Conservation (phyloP, 1,140 invertebrate genomes). For the Eriosoma lanigerum region DNA sequence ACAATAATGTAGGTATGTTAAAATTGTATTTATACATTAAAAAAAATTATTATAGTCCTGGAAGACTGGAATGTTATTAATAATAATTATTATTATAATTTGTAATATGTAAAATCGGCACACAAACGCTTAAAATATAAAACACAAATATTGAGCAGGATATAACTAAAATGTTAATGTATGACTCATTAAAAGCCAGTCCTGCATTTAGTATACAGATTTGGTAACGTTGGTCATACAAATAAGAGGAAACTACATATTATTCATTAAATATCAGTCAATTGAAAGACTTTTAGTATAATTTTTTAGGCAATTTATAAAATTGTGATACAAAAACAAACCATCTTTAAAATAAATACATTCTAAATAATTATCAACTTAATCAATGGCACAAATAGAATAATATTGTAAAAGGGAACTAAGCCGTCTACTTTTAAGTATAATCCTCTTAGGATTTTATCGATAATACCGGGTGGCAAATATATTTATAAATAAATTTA, state of each 20-base stretch:
- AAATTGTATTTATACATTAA: background rate
- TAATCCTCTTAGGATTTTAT: too few relatives aligned
- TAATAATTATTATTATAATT: slow-evolving; percentile 10
- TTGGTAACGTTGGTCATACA: slow-evolving; percentile 37
- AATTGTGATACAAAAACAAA: background rate
- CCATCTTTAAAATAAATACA: background rate
- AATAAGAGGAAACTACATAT: slow-evolving; percentile 12
- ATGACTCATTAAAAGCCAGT: slow-evolving; percentile 17
- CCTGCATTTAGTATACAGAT: slow-evolving; percentile 33
- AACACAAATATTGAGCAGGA: slow-evolving; percentile 31
- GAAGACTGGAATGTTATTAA: slow-evolving; percentile 51
- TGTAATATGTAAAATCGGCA: slow-evolving; percentile 18
- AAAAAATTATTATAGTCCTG: slow-evolving; percentile 26
- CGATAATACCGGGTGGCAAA: too few relatives aligned
- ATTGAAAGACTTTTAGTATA: background rate
- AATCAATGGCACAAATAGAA: too few relatives aligned
- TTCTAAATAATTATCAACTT: background rate
- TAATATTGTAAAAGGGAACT: too few relatives aligned
- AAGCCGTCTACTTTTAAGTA: too few relatives aligned
- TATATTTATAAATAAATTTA: too few relatives aligned
- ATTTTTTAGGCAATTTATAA: too few relatives aligned
- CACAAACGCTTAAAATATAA: slow-evolving; percentile 18
- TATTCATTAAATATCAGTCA: slow-evolving; percentile 2
- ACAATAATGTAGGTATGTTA: background rate
- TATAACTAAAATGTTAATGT: slow-evolving; percentile 25